phyloP scores from a whole-genome alignment of 2,113 vertebrate genomes.

The Orientallactaga bullata region DNA sequence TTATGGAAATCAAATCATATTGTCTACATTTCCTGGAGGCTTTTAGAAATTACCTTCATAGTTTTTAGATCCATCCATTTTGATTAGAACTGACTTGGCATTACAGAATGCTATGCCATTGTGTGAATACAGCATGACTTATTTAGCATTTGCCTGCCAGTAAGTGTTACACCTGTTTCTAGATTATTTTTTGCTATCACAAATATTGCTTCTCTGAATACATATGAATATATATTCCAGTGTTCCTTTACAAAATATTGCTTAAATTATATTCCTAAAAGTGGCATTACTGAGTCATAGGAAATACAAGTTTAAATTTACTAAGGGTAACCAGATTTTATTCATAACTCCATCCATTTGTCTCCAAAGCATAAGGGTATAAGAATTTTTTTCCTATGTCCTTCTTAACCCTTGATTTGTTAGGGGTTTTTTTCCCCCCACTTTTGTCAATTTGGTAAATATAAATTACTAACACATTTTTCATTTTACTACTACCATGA shows the following conservation, averaged over 20 bases:
- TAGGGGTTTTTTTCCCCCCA: no score
- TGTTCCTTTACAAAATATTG: background rate
- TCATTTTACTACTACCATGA: background rate
- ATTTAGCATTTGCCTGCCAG: background rate
- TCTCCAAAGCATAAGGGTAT: background rate
- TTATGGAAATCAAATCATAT: background rate
- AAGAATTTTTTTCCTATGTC: background rate
- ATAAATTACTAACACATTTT: background rate
- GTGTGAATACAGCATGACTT: background rate
- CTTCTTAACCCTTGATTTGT: background rate
- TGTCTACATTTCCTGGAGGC: background rate
- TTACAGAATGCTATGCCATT: background rate
- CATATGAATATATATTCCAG: background rate
- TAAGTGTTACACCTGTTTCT: background rate
- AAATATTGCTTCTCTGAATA: background rate
- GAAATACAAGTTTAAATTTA: background rate
- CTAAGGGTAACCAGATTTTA: background rate
- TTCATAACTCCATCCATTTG: background rate
- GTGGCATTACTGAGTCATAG: background rate
- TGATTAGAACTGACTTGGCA: background rate
- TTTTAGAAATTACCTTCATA: background rate
- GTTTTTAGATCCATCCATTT: conserved; percentile 25
- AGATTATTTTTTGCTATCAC: background rate
- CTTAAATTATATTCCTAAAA: background rate
- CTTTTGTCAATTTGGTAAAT: background rate